A percentile compares a stretch with the other conserved stretches of the same genome.
Conservation (phyloP, 2,113 vertebrate species). For the Chloropsis hardwickii region DNA sequence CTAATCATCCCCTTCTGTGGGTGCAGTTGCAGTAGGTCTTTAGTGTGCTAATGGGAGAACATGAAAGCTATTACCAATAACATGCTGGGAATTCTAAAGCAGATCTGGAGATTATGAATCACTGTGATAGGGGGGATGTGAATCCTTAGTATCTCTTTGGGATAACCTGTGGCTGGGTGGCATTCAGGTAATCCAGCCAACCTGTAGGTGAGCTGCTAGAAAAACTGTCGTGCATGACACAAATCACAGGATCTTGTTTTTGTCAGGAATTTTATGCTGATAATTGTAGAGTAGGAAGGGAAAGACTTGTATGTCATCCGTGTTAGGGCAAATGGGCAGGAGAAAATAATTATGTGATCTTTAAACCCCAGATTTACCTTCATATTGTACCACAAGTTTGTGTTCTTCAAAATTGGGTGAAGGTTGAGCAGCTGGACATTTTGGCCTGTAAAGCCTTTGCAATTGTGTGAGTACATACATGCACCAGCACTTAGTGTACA, state of each 20-base stretch:
- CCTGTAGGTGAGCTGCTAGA: not conserved
- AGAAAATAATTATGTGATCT: not conserved
- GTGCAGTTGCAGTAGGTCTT: not conserved
- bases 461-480: not conserved
- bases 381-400: not conserved
- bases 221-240: not conserved
- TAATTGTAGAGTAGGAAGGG: not conserved
- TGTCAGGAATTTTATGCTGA: not conserved
- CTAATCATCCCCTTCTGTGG: not conserved
- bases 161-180: not conserved
- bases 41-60: not conserved
- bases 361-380: not conserved
- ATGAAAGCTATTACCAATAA: not conserved
- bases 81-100: not conserved
- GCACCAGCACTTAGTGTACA: not conserved
- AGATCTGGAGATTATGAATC: not conserved
- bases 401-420: not conserved
- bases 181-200: not conserved
- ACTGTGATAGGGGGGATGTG: not conserved
- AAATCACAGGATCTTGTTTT: not conserved
- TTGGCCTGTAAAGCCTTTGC: not conserved
- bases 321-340: not conserved
- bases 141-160: not conserved
- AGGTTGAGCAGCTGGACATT: not conserved
- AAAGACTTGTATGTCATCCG: accelerated